Evolutionary conservation across 2,113 vertebrate genomes (phyloP), one percentile per base, ranked within the genome.

Genomic region (Chaenocephalus aceratus): DNA sequence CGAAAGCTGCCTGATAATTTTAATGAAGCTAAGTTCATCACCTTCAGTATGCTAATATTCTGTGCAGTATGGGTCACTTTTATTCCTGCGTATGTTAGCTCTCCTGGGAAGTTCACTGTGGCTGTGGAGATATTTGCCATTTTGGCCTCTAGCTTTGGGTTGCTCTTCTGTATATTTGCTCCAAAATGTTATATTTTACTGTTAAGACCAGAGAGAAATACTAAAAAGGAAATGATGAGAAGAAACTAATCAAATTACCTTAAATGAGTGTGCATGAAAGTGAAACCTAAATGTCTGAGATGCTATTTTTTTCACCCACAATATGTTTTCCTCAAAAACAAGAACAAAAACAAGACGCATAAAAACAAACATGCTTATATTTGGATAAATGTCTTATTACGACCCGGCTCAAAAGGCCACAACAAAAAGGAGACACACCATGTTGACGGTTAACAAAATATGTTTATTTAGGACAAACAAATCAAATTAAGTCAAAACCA

Each of bases 51-150:
- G 91, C 21, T 95, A 26, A 95, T 95, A 79, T 95, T 94, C 73
- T 92, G 92, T 86, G 93, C 94, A 18, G 94, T 95, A 4, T 95
- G 95, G 95, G 41, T 93, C 68, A 92, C 95, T 0, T 95, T 95
- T 72, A 94, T 95, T 21, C 94, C 94, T 63, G 93, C 93, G 0
- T 95, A 95, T 89, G 84, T 95, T 82, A 95, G 94, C 75, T 95
- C 95, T 87, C 95, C 95, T 83, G 94, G 94, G 52, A 95, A 95
- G 69, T 92, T 94, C 30, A 95, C 94, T 76, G 94, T 94, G 4
- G 95, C 95, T 84, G 94, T 95, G 1, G 95, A 95, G 67, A 94
- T 95, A 72, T 95, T 95, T 93, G 95, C 95, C 2, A 95, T 95
- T 77, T 74, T 95, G 26, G 93, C 94, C 8, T 95, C 94, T 0